Evolutionary conservation across 2,797 vertebrate genomes (phyloP), one percentile per base, ranked within the genome.

Genomic region (Neolamprologus multifasciatus): DNA sequence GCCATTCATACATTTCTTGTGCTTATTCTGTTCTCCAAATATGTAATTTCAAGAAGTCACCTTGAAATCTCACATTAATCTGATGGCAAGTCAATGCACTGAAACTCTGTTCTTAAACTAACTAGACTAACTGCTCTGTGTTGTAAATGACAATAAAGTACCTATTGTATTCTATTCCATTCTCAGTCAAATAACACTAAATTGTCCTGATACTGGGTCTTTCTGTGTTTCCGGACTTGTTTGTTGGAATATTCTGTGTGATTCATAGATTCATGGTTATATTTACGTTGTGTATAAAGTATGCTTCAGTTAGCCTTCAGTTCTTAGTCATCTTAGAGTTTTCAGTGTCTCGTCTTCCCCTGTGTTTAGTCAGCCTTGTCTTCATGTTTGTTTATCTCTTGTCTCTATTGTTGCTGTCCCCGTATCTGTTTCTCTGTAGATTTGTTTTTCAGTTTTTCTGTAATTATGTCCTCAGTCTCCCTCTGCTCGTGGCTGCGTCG

Each of bases 401-500:
- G 31, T 36, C 59, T 36, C 4, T 0, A 0, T 64, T n/a, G 31
- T 12, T 64, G 59, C 31, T 36, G 59, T 36, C 31, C 31, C 17
- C 0, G 4, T 62, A 33, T 33, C 57, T 62, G 16, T 62, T 62
- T 62, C 57, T 33, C 57, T 19, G 55, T 59, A 17, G 55, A 59
- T 17, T 57, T 57, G 8, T 31, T 31, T 13, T 1, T 1, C 5
- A 16, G 54, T 57, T 29, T 29, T 57, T 3, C 54, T 57, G 57
- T 62, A 62, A 33, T 62, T 62, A 8, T 36, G 57, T 19, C 57
- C 17, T 62, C 9, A n/a, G 57, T 62, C 57, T 62, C 6, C 57
- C 9, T 33, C 57, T 62, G 57, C 29, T 11, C 2, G 1, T 19
- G 16, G 16, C 7, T 0, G 0, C 3, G 17, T 33, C 0, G 1